A percentile compares a stretch with the other conserved stretches of the same genome.
These are phyloP conservation scores for Athalia rosae DNA, from an alignment of 2,888 invertebrate genomes.

Conservation along the genomic window DNA sequence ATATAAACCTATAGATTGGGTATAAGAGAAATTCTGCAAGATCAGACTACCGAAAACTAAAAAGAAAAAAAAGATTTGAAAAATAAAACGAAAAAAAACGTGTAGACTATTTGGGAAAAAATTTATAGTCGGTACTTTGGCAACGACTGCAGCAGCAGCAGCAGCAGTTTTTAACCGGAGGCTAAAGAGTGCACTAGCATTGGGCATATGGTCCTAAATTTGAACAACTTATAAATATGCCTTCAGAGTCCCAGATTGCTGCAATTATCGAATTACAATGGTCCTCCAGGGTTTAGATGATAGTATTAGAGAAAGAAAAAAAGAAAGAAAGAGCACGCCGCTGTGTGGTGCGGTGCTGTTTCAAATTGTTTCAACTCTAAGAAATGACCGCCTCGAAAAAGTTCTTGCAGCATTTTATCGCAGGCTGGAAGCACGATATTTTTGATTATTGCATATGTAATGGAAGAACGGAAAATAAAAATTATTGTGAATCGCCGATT, in stretches of 20 bases:
- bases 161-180: conserved; percentile 53
- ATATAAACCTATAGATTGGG: not conserved
- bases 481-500: too few species aligned
- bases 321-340: too few species aligned
- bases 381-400: too few species aligned
- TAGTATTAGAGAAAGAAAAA: too few species aligned
- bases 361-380: conserved; percentile 28
- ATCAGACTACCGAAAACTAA: not conserved
- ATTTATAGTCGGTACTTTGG: conserved; percentile 63
- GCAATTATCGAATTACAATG: conserved; percentile 66
- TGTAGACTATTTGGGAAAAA: conserved; percentile 57
- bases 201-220: conserved; percentile 62
- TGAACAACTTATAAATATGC: conserved; percentile 60
- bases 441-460: too few species aligned
- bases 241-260: conserved; percentile 56
- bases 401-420: too few species aligned
- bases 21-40: not conserved
- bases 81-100: conserved; percentile 21
- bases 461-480: too few species aligned
- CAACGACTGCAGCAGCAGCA: conserved; percentile 44
- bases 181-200: conserved; percentile 51
- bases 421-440: too few species aligned
- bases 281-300: conserved; percentile 17
- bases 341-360: conserved; percentile 8
- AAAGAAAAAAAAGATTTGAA: conserved; percentile 32